Evolutionary conservation across 2,113 vertebrate species (phyloP), one percentile per base, ranked within the genome.

Genomic region (Thunnus maccoyii): DNA sequence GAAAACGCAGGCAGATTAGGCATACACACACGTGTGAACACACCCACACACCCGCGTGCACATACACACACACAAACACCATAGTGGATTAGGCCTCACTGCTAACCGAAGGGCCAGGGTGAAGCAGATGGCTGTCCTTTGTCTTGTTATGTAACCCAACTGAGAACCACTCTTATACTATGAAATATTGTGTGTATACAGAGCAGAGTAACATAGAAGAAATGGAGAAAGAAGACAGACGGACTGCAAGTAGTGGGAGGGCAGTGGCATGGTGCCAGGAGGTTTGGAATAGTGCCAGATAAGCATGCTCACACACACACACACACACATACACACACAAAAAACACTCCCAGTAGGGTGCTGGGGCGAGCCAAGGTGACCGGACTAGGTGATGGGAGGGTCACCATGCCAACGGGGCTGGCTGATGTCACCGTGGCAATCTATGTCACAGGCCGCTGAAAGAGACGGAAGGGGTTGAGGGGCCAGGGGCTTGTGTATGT

Each of bases 61-160:
- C 82, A 44, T 66, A 36, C 25, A 48, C 14, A 81, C 78, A 83
- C 76, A 86, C 80, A 82, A 71, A 84, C 79, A 80, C 71, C 86
- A 66, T 66, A 52, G 41, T 84, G 88, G 92, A 90, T 92, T 91
- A 91, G 84, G 56, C 47, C 74, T 86, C 15, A 12, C 85, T 67
- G 77, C 81, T 81, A 80, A 86, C 84, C 67, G 48, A 82, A 10
- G 62, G 87, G 73, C 89, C 60, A 18, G 86, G 84, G 78, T 72
- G 73, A 86, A 87, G 76, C 93, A 94, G 93, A 93, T 94, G 93
- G 91, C 86, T 73, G 72, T 54, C 73, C 85, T 90, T 83, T 89
- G 80, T 76, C 47, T 82, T 83, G 77, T 94, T 93, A 93, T 75
- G 82, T 85, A 91, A 92, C 72, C 2, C 78, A 57, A 86, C 76